Percentiles rank a stretch among this genome's conserved stretches.
These are phyloP conservation scores for Solen grandis DNA, from an alignment of 1,140 invertebrate genomes.

Conservation along the genomic window DNA sequence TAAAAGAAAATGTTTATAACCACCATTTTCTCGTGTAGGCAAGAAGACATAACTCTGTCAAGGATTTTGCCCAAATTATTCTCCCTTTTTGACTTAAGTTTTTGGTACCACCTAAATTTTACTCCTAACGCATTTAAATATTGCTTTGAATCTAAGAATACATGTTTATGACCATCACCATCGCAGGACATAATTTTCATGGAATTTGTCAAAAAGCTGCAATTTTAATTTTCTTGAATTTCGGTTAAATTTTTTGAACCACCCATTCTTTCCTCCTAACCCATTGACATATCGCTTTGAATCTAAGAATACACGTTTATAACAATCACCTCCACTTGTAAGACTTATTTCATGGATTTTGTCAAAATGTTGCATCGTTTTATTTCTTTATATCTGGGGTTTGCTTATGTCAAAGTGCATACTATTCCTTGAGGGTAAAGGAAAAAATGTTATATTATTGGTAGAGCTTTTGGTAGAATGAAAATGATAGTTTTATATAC, in stretches of 20 bases:
- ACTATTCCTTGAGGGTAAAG: constrained; percentile 18
- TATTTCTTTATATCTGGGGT: constrained; percentile 8
- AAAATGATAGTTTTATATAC: constrained; percentile 10
- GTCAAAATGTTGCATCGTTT: background rate
- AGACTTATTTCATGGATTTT: background rate
- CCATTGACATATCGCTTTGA: constrained; percentile 11
- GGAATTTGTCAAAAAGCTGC: background rate
- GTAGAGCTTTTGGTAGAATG: constrained; percentile 2
- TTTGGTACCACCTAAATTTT: constrained; percentile 5
- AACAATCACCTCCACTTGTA: constrained; percentile 7
- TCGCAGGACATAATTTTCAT: background rate
- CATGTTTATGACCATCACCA: no score
- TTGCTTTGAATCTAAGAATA: no score
- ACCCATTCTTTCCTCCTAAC: constrained; percentile 9
- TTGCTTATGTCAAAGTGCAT: constrained; percentile 15
- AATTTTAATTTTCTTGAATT: no score
- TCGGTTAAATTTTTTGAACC: constrained; percentile 7
- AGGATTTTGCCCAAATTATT: no score
- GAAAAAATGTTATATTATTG: constrained; percentile 4
- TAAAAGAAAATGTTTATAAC: no score
- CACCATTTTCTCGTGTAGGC: no score
- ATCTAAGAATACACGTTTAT: constrained; percentile 7
- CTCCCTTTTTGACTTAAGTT: no score
- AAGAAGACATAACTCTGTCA: no score
- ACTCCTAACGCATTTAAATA: constrained; percentile 3